These are phyloP conservation scores for Alentia gelatinosa DNA, from an alignment of 2,888 invertebrate species.

Conservation along the genomic window DNA sequence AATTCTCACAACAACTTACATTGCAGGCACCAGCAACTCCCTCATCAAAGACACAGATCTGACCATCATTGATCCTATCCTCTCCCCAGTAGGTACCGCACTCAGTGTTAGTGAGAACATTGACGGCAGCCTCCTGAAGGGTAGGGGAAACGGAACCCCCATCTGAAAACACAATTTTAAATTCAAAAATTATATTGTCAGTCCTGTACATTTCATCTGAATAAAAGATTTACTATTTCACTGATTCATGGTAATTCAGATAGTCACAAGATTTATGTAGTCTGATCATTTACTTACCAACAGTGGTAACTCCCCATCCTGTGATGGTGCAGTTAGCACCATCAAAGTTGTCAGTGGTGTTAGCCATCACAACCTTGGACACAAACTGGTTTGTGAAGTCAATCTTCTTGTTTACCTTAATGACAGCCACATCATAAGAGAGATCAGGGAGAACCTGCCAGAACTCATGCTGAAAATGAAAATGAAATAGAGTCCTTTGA, in stretches of 20 bases:
- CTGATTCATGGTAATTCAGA: no score
- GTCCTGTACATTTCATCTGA: no score
- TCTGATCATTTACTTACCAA: neutral
- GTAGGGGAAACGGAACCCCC: conserved; percentile 22
- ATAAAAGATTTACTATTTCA: no score
- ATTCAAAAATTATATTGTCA: no score
- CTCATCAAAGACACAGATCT: conserved; percentile 42
- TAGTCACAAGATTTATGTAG: no score
- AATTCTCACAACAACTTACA: no score
- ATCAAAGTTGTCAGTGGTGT: conserved; percentile 46
- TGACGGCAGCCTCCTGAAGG: conserved; percentile 22
- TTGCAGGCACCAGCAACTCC: conserved; percentile 35
- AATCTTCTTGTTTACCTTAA: neutral
- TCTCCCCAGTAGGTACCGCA: conserved; percentile 15
- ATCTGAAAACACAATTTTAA: no score
- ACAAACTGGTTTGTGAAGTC: neutral
- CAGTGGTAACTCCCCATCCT: conserved; percentile 30
- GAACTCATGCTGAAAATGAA: neutral
- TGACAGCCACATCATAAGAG: conserved; percentile 21
- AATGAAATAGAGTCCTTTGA: neutral
- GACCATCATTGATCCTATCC: conserved; percentile 2
- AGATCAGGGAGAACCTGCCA: neutral
- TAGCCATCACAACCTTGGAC: neutral
- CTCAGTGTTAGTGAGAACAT: neutral
- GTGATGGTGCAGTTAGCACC: conserved; percentile 19